Conservation (phyloP, 2,888 invertebrate species). For the Mesorhabditis belari region DNA sequence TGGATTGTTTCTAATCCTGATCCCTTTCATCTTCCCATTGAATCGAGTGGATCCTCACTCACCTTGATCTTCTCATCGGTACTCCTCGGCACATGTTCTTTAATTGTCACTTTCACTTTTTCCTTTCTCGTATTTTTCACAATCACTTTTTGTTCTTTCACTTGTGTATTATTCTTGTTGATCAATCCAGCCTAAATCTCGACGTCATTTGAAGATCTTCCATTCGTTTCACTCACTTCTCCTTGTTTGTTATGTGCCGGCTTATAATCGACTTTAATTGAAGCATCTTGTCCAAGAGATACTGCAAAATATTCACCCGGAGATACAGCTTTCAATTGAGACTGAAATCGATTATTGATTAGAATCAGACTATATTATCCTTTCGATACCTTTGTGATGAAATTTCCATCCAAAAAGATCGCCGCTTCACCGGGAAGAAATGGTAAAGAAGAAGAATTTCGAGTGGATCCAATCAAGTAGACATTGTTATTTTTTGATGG, state of each 20-base stretch:
- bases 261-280: constrained; percentile 53
- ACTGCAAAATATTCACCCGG: constrained; percentile 54
- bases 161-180: constrained; percentile 21
- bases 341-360: constrained; percentile 9
- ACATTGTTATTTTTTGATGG: constrained; percentile 47
- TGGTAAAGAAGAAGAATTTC: constrained; percentile 36
- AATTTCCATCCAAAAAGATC: constrained; percentile 39
- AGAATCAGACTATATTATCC: background rate
- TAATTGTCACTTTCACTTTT: constrained; percentile 27
- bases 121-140: constrained; percentile 33
- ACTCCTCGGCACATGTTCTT: constrained; percentile 38
- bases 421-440: constrained; percentile 36
- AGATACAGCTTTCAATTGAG: constrained; percentile 50
- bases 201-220: background rate
- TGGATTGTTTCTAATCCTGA: too few relatives aligned
- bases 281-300: constrained; percentile 55
- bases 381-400: constrained; percentile 28
- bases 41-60: too few relatives aligned
- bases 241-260: constrained; percentile 54
- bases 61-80: constrained; percentile 47
- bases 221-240: constrained; percentile 13
- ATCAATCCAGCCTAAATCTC: constrained; percentile 22
- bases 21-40: too few relatives aligned
- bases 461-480: constrained; percentile 33
- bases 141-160: constrained; percentile 34